Evolutionary conservation across 2,888 invertebrate genomes (phyloP), one percentile per base, ranked within the genome.

Genomic region (Lochmaea crataegi): DNA sequence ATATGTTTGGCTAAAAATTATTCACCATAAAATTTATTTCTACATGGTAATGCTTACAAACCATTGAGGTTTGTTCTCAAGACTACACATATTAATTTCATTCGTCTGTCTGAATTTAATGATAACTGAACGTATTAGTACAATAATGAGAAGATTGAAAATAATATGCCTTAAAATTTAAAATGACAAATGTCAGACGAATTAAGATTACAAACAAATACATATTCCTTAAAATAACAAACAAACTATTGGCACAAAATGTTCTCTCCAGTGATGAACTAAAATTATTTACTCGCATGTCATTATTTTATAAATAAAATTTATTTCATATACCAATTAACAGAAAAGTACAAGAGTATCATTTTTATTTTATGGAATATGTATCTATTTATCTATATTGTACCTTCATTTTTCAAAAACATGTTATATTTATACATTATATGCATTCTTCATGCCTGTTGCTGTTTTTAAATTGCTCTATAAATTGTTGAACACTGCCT

Each of bases 401-500:
- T 38, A 38, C 7, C 32, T 38, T 38, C 7, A 38, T 38, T 38
- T 7, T 38, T 38, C 32, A 38, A 38, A 32, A 38, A 38, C 32
- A 38, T 7, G 32, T 38, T 38, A 38, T 63, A 61, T 61, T 61
- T 61, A 41, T 61, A 61, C 16, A 38, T 16, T 38, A n/a, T 60
- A 18, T 16, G 18, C 61, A 42, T 63, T 63, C 12, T 57, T 42
- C 64, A 57, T 64, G 26, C 12, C 57, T 70, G 64, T 70, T 69
- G 63, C 32, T 60, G 64, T 69, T 64, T 69, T 41, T 63, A 63
- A 70, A 70, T 42, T 70, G 64, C 53, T 70, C 70, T 70, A 57
- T 63, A 56, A 41, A 51, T 70, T 64, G 64, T 70, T 65, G 32
- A 70, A 42, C 68, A 68, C 68, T 68, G 68, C 68, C 68, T 70